Base-by-base conservation (phyloP, 2,888 invertebrate species). In the Hyles lineata region DNA sequence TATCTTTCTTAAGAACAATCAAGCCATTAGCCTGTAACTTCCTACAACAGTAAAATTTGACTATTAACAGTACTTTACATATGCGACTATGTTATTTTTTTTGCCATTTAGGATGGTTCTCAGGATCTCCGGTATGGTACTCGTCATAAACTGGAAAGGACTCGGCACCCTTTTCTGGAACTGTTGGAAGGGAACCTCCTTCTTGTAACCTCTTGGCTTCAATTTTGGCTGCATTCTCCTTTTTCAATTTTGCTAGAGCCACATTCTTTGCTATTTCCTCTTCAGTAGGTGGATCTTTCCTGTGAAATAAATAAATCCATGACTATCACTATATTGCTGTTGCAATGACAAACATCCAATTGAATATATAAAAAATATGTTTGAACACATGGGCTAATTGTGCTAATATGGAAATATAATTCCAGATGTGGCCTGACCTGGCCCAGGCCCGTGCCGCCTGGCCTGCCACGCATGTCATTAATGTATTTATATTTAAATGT, bases 221-320 rank as follows among this genome's bases (percentile, higher is more conserved):
- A 73, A 98, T 87, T 85, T 96, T 95, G 4, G 95, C 95, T 1
- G 98, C 98, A 93, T 98, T 98, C 62, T 95, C 89, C 84, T 97
- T 96, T 81, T 98, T 98, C 87, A 96, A 88, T 80, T 96, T 89
- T 87, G 97, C 97, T 60, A 97, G 93, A 21, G 96, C 96, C 62
- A 96, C 86, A 90, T 97, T 98, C 80, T 91, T 94, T 15, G 95
- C 91, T 11, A 98, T 92, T 90, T 98, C 98, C 76, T 97, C 97
- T 75, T 95, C 95, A 0, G 96, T 95, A 0, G 98, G 98, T 62
- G 97, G 96, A 0, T 96, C 95, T 2, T 81, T 83, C 79, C 96
- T 96, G 81, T 75, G 87, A 81, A 63, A 80, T 62, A 11, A 58
- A 62, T 62, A 43, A 23, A 9, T 55, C 62, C 19, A 72, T 63